A percentile compares a stretch with the other conserved stretches of the same genome.
Evolutionary conservation across 2,113 vertebrate species (phyloP).

Genomic region (Chinchilla lanigera): DNA sequence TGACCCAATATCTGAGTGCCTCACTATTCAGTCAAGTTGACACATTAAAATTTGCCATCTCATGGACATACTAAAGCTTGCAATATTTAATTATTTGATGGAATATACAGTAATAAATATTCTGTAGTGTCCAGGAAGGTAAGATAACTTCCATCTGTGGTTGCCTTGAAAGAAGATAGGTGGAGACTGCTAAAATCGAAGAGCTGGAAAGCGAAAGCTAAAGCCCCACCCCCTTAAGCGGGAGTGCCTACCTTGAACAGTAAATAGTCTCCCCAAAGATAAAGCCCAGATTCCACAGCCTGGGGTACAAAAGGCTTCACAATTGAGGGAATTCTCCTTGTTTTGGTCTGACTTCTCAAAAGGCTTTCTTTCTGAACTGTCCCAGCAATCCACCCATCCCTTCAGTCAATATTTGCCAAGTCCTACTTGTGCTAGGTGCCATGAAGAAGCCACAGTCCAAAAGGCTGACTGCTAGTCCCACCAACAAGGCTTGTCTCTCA

Average conservation of each 20-base stretch:
- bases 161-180: neutral
- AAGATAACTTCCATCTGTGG: neutral
- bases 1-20: neutral
- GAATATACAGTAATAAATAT: neutral
- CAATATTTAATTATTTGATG: neutral
- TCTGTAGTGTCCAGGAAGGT: neutral
- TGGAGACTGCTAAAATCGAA: neutral
- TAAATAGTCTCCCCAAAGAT: neutral
- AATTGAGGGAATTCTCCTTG: neutral
- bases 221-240: too few relatives aligned
- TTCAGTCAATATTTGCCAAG: neutral
- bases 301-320: neutral
- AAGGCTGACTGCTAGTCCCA: neutral
- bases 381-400: neutral
- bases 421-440: neutral
- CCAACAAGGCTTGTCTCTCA: neutral
- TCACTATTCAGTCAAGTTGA: neutral
- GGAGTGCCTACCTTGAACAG: neutral
- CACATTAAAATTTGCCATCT: neutral
- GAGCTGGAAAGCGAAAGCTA: neutral
- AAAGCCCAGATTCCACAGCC: neutral
- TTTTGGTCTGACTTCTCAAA: neutral
- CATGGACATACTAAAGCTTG: neutral
- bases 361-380: neutral
- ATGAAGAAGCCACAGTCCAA: neutral